Evolutionary conservation across 2,888 invertebrate genomes (phyloP).

Genomic region (Gymnosoma rotundatum): DNA sequence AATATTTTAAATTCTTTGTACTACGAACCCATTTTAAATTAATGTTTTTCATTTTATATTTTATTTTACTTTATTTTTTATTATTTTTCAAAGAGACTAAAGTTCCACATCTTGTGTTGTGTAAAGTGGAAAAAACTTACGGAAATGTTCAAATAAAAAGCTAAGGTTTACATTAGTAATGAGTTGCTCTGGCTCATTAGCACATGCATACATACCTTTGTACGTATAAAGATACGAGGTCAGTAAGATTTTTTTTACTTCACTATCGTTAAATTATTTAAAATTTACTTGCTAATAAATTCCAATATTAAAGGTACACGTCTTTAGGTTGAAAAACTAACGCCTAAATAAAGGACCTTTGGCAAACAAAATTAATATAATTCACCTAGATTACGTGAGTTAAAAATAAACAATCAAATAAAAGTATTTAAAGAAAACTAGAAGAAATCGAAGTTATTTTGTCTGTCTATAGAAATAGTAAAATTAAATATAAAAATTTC

Average conservation of each 20-base stretch:
- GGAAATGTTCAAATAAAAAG: not conserved
- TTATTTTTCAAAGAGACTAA: not conserved
- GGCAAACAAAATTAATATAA: too few relatives aligned
- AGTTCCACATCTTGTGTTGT: not conserved
- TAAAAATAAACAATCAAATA: too few relatives aligned
- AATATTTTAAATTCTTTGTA: constrained; percentile 47
- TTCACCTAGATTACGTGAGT: too few relatives aligned
- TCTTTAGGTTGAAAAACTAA: too few relatives aligned
- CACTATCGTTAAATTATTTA: too few relatives aligned
- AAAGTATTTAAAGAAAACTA: too few relatives aligned
- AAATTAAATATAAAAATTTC: too few relatives aligned
- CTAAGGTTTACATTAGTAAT: constrained; percentile 51
- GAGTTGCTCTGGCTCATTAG: constrained; percentile 57
- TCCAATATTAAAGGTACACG: too few relatives aligned
- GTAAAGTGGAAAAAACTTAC: not conserved
- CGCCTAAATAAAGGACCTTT: too few relatives aligned
- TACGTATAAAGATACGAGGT: not conserved
- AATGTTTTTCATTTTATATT: constrained; percentile 13
- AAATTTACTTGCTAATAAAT: too few relatives aligned
- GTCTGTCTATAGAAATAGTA: too few relatives aligned
- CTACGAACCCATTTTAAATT: constrained; percentile 17
- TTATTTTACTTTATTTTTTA: not conserved
- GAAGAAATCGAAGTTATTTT: too few relatives aligned
- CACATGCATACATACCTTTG: not conserved
- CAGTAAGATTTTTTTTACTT: not conserved